Percentiles rank a stretch among this genome's conserved stretches.
Conservation (phyloP, 2,113 vertebrate species). For the Eubucco bourcierii region DNA sequence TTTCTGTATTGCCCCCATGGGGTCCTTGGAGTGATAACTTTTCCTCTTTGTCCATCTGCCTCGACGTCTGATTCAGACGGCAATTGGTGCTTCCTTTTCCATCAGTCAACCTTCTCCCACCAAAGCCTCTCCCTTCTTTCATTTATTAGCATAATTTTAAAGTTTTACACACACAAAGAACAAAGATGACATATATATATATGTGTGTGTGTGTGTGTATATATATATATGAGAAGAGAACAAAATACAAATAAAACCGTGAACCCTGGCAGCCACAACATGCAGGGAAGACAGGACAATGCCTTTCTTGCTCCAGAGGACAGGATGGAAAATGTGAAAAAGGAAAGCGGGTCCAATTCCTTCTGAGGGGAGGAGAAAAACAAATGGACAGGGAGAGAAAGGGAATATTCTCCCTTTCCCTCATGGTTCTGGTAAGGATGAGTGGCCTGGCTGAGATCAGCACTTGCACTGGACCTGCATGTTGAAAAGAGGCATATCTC, state of each 20-base stretch:
- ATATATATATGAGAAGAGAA: not conserved
- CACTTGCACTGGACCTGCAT: slow-evolving; percentile 19
- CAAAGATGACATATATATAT: not conserved
- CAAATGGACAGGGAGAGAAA: not conserved
- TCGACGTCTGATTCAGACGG: slow-evolving; percentile 77
- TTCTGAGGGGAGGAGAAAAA: not conserved
- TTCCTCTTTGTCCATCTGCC: slow-evolving; percentile 77
- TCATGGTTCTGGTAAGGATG: not conserved
- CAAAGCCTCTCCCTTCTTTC: slow-evolving; percentile 62
- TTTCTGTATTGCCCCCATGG: slow-evolving; percentile 85
- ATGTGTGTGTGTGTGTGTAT: not conserved
- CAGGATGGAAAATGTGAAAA: slow-evolving; percentile 46
- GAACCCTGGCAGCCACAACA: not conserved
- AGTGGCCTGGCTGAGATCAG: not conserved
- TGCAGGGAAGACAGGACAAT: not conserved
- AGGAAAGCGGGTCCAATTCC: slow-evolving; percentile 31
- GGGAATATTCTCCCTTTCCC: not conserved
- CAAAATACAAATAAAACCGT: not conserved
- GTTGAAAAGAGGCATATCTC: not conserved
- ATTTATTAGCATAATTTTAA: slow-evolving; percentile 66
- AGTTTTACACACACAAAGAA: slow-evolving; percentile 48
- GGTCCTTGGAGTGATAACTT: slow-evolving; percentile 79
- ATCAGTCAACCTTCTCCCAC: slow-evolving; percentile 62
- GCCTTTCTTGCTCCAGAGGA: slow-evolving; percentile 16
- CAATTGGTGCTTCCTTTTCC: slow-evolving; percentile 80